Base-by-base conservation (phyloP, 2,888 invertebrate species). In the Odontocolon sp. region DNA sequence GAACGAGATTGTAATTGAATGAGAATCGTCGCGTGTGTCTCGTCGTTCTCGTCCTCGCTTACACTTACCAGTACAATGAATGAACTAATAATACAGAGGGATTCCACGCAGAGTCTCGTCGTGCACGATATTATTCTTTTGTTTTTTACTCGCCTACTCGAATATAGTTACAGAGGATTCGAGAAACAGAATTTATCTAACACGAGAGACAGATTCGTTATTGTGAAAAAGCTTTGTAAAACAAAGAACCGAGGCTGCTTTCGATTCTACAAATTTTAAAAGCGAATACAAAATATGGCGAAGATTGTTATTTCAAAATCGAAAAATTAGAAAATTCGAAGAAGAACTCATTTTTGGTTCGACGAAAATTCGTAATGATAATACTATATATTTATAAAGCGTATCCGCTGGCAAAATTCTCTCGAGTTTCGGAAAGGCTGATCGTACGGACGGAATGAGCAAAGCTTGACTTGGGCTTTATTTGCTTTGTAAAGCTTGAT, bases 31-130 rank as follows among this genome's bases (percentile, higher is more conserved):
- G 26, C 11, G 16, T 14, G 11, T 23, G 8, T 1, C 23, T 28
- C 4, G 47, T 26, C 6, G 33, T 63, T 50, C 63, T 21, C n/a
- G 31, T 21, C 6, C 16, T 50, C 11, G n/a, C 23, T 52, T 33
- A 31, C 14, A 21, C 28, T 28, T 4, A 6, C 31, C 23, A 38
- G 31, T 9, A 23, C 23, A 16, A 36, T 45, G 31, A 57, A 9
- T 23, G 36, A 5, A 57, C 40, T 40, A 57, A 57, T 57, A 57
- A 57, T 57, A 40, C 38, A 36, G 16, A 56, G 21, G 38, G 33
- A 56, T 45, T 21, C 23, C 45, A 2, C 21, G n/a, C 21, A 21
- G 2, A 18, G 42, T 2, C 11, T 38, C 42, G 18, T 21, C 9
- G 18, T 18, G 45, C 21, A 45, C 18, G 45, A n/a, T 21, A 45